phyloP scores from a whole-genome alignment of 2,797 vertebrate species.

The Chanos chanos region DNA sequence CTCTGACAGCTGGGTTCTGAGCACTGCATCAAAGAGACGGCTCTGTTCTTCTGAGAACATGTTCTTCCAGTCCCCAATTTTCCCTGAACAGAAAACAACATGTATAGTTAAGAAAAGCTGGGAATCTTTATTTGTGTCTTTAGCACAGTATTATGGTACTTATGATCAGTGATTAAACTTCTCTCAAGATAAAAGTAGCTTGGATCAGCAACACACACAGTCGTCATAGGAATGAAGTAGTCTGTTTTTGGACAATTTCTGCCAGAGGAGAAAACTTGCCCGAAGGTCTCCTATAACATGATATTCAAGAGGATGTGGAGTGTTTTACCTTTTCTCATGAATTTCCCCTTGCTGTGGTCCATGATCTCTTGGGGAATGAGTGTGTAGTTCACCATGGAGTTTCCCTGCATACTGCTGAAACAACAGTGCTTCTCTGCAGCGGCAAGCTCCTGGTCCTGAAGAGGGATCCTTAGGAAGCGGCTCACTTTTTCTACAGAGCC shows the following conservation, averaged over 20 bases:
- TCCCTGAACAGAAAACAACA: conserved; percentile 54
- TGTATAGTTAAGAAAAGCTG: background rate
- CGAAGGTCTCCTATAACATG: too few species aligned
- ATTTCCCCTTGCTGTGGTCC: conserved; percentile 76
- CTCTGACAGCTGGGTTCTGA: conserved; percentile 65
- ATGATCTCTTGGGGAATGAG: conserved; percentile 70
- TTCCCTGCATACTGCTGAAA: conserved; percentile 79
- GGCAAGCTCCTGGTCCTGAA: conserved; percentile 61
- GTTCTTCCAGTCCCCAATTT: conserved; percentile 77
- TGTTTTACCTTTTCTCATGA: conserved; percentile 83
- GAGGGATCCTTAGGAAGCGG: conserved; percentile 66
- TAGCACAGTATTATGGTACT: too few species aligned
- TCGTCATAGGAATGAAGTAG: too few species aligned
- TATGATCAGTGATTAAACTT: background rate
- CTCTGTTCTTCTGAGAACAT: conserved; percentile 73
- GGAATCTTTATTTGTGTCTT: too few species aligned
- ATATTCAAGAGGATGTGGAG: background rate
- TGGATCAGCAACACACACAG: too few species aligned
- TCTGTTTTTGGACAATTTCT: too few species aligned
- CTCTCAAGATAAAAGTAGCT: background rate
- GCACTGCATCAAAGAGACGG: conserved; percentile 60
- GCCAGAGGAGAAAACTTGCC: too few species aligned
- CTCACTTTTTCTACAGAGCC: conserved; percentile 63
- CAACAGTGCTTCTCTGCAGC: conserved; percentile 66
- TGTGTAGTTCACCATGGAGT: conserved; percentile 77